Evolutionary conservation across 1,140 invertebrate species (phyloP).

Genomic region (Panagrolaimus sp.): DNA sequence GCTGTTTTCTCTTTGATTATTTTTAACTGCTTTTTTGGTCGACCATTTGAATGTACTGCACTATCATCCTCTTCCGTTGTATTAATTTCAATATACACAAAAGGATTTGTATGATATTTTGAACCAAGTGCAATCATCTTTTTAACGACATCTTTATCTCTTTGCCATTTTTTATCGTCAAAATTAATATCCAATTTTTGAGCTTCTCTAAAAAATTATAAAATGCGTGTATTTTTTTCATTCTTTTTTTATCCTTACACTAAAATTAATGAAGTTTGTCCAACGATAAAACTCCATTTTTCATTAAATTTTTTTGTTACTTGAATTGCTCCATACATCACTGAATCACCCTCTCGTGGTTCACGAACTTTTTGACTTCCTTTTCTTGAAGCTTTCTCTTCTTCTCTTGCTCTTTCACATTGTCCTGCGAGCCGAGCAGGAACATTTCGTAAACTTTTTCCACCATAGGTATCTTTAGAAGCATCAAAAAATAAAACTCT

Average conservation of each 20-base stretch:
- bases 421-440: neutral
- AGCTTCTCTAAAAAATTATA: neutral
- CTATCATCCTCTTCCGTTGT: neutral
- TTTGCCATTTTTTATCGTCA: neutral
- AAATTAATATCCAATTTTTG: neutral
- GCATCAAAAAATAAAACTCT: neutral
- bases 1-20: no score
- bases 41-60: neutral
- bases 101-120: conserved; percentile 5
- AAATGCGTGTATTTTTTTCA: neutral
- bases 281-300: neutral
- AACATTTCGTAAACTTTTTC: neutral
- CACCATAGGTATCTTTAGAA: neutral
- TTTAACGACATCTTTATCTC: neutral
- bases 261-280: neutral
- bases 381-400: neutral
- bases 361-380: neutral
- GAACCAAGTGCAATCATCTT: neutral
- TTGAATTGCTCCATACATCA: neutral
- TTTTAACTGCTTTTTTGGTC: no score
- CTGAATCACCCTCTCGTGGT: neutral
- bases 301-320: neutral
- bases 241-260: neutral
- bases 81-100: neutral
- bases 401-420: conserved; percentile 4